Evolutionary conservation across 2,888 invertebrate species (phyloP).

Genomic region (Allygus modestus): DNA sequence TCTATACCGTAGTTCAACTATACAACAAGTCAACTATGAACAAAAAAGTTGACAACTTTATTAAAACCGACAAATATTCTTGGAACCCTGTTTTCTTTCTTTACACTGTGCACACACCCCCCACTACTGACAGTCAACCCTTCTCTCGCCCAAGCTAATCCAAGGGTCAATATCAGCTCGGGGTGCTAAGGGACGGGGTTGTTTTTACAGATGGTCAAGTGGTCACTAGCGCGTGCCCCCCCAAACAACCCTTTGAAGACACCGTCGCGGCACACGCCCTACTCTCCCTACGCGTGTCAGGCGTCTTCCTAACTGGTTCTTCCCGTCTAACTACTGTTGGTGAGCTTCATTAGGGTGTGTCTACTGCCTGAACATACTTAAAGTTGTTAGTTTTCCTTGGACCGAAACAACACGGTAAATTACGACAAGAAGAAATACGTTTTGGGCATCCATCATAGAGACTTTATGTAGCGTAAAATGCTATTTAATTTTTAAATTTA

Average conservation of each 20-base stretch:
- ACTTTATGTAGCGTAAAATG: too few relatives aligned
- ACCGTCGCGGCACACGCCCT: not conserved
- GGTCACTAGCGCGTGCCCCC: conserved; percentile 9
- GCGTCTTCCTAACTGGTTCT: not conserved
- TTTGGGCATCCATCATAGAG: too few relatives aligned
- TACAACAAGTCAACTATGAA: not conserved
- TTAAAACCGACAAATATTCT: too few relatives aligned
- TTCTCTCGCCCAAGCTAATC: not conserved
- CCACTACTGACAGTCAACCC: too few relatives aligned
- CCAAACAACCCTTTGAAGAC: conserved; percentile 10
- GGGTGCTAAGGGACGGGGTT: not conserved
- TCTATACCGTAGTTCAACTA: not conserved
- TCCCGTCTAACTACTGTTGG: not conserved
- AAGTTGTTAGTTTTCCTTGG: too few relatives aligned
- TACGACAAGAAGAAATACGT: too few relatives aligned
- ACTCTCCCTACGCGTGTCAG: not conserved
- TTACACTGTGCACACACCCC: too few relatives aligned
- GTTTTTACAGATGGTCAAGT: conserved; percentile 37
- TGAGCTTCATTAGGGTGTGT: not conserved
- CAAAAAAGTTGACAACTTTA: too few relatives aligned
- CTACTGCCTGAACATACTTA: not conserved
- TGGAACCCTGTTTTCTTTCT: too few relatives aligned
- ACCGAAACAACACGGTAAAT: too few relatives aligned
- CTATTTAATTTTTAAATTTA: too few relatives aligned
- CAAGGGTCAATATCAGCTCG: not conserved